Evolutionary conservation across 2,888 invertebrate species (phyloP).

Genomic region (Chrysolina haemoptera): DNA sequence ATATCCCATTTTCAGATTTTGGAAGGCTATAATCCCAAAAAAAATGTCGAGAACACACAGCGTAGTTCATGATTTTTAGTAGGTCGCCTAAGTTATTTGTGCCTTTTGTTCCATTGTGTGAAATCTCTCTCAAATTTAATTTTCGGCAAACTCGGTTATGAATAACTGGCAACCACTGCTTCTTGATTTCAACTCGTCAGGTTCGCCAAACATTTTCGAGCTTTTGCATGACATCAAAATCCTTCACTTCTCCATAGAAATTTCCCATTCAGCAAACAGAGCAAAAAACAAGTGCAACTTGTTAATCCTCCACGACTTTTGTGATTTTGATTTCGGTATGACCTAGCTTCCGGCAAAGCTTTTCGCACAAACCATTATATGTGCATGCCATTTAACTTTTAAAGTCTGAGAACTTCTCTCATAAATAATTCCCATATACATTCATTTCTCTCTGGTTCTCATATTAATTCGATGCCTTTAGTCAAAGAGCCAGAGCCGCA

Average conservation of each 20-base stretch:
- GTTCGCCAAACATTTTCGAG: not conserved
- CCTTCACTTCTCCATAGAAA: constrained; percentile 3
- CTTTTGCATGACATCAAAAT: not conserved
- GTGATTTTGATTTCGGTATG: constrained; percentile 1
- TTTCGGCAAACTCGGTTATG: constrained; percentile 21
- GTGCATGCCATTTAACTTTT: constrained; percentile 46
- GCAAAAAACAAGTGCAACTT: not conserved
- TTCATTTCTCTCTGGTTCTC: constrained; percentile 23
- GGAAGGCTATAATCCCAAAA: no score
- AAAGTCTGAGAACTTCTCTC: constrained; percentile 46
- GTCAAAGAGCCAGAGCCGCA: no score
- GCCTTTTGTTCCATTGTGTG: no score
- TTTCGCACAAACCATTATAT: constrained; percentile 9
- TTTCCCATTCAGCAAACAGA: not conserved
- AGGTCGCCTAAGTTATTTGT: no score
- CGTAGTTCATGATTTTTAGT: no score
- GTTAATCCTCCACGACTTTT: constrained; percentile 3
- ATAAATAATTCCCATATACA: constrained; percentile 44
- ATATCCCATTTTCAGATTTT: no score
- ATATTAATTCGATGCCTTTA: constrained; percentile 37
- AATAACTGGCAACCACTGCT: not conserved
- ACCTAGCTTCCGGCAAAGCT: not conserved
- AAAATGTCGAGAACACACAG: no score
- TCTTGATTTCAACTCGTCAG: not conserved
- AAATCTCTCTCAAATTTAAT: not conserved